A percentile compares a stretch with the other conserved stretches of the same genome.
Evolutionary conservation across 2,888 invertebrate genomes (phyloP).

Genomic region (Dicycla oo): DNA sequence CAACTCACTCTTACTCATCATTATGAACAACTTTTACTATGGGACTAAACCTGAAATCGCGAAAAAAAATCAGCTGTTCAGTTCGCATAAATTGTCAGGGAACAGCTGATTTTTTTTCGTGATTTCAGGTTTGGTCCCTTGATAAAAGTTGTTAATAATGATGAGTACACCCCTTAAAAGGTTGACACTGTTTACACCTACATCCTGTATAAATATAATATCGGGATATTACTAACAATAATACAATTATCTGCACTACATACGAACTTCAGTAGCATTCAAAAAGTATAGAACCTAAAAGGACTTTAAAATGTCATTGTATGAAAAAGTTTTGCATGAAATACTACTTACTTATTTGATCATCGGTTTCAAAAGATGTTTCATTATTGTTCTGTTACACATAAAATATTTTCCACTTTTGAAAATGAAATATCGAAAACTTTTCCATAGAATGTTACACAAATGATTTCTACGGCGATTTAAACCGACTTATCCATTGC

Average conservation of each 20-base stretch:
- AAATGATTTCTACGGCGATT: conserved; percentile 9
- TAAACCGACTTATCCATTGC: conserved; percentile 22
- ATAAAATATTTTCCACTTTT: not conserved
- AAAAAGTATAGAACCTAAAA: conserved; percentile 44
- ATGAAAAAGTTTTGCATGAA: conserved; percentile 25
- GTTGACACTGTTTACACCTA: too few relatives aligned
- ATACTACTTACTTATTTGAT: conserved; percentile 3
- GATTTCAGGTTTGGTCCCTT: too few relatives aligned
- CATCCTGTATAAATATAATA: not conserved
- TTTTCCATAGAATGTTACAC: conserved; percentile 11
- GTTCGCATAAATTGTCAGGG: too few relatives aligned
- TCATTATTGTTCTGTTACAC: not conserved
- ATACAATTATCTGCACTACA: conserved; percentile 42
- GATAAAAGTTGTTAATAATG: too few relatives aligned
- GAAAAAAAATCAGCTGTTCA: too few relatives aligned
- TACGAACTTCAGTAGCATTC: conserved; percentile 43
- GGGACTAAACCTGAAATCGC: too few relatives aligned
- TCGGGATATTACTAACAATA: conserved; percentile 49
- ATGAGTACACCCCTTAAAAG: too few relatives aligned
- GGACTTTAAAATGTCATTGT: conserved; percentile 35
- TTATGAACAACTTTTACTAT: too few relatives aligned
- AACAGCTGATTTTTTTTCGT: too few relatives aligned
- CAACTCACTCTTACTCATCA: too few relatives aligned
- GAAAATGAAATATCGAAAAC: not conserved
- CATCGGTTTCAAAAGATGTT: not conserved